Evolutionary conservation across 2,797 vertebrate genomes (phyloP), one percentile per base, ranked within the genome.

Genomic region (Sphenodon punctatus): DNA sequence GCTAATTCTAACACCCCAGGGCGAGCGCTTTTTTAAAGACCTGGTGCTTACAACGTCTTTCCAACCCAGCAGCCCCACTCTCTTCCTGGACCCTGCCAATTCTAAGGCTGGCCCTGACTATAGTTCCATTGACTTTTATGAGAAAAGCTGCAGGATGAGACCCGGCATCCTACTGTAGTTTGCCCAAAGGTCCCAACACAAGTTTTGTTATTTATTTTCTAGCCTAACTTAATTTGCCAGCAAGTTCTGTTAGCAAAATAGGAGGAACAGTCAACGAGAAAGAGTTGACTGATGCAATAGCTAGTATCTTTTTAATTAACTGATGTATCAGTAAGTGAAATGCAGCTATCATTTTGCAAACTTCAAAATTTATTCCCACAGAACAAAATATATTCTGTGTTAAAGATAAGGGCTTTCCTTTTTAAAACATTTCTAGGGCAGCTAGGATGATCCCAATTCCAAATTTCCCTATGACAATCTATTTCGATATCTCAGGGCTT

Each of bases 251-350:
- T 51, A 60, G 23, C 43, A 60, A 82, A 75, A 63, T 13, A 22
- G 30, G 48, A 75, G 10, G 20, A 36, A 45, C 32, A 53, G 15
- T 9, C 25, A 56, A 48, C 25, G 27, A 32, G 60, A 82, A 72
- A 84, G 25, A 56, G 32, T 14, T 42, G 22, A 63, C 12, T 1
- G 3, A 51, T 89, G 45, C 8, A 67, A 46, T 72, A 80, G 41
- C 30, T 53, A 0, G 0, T 34, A 53, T 84, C 63, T 84, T 67
- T 86, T 80, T n/a, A 86, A 80, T 75, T 84, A 90, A 82, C 42
- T 23, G 17, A 34, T 68, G 8, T 25, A 67, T 41, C 64, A 67
- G 25, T 80, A 70, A 70, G 67, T 7, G 73, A 67, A 86, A 73
- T 17, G 59, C 36, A 65, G 36, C 66, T 80, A 61, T 14, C 46